Evolutionary conservation across 2,113 vertebrate species (phyloP), one percentile per base, ranked within the genome.

Genomic region (Rafetus swinhoei): DNA sequence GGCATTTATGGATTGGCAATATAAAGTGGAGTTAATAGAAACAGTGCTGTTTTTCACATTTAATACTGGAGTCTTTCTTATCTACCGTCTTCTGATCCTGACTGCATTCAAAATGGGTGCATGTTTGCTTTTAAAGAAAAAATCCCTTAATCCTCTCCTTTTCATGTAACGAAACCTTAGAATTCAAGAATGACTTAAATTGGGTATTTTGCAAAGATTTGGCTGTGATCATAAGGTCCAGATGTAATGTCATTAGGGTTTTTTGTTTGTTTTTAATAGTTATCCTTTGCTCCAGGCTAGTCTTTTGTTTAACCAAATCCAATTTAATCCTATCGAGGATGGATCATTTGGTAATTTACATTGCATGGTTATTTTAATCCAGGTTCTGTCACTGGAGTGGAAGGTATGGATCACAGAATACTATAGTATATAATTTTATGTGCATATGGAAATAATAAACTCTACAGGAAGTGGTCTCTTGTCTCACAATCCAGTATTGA

Each of bases 401-500:
- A 96, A 97, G 94, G 96, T 96, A 96, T 76, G 86, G 96, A 94
- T 94, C 96, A 95, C 90, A 90, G 72, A 92, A 86, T 92, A 92
- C 94, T 93, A 79, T 94, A 84, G 92, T 95, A 93, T 87, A 97
- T 88, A 90, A 35, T 85, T 94, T 89, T 79, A 45, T 84, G 54
- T 92, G 92, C 97, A 97, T 97, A 94, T 98, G 98, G 97, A 98
- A 98, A 91, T 96, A 97, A 97, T 98, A 97, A 98, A 56, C 90
- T 85, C 22, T 2, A 19, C 93, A 97, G 91, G 96, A 97, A 98
- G 97, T 95, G 93, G 86, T 87, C 39, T 56, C 81, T 83, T 95
- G 6, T 96, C 87, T 86, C 94, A 93, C 80, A 96, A 1, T 80
- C 54, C 39, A 1, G 54, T 81, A 77, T 24, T 35, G 60, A 81